Base-by-base conservation (phyloP, 2,113 vertebrate genomes). In the Panurus biarmicus region DNA sequence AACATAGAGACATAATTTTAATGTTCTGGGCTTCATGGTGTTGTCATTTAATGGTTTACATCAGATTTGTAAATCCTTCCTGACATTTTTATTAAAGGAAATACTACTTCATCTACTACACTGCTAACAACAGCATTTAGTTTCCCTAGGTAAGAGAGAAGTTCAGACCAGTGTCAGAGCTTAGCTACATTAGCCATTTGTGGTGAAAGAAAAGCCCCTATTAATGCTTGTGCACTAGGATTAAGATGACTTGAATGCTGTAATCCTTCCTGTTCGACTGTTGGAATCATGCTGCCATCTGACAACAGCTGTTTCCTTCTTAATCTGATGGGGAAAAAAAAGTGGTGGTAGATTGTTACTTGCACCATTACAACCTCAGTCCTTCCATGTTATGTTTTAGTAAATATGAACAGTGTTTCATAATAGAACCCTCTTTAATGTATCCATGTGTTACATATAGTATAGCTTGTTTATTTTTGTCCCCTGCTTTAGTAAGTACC, bases 221-320 rank as follows among this genome's bases (percentile, higher is more conserved):
- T 91, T 89, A 79, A 48, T 76, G 54, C 78, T 87, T 72, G n/a
- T 66, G 58, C 50, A 44, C 10, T 60, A 40, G 85, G 69, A 89
- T 95, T 91, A 93, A 85, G 64, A 85, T 91, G 50, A 94, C 50
- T 93, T 38, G 64, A 85, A 82, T 83, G 85, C 74, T 77, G 35
- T 93, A 95, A 91, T 95, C 78, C 87, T 90, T 95, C 89, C 74
- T 91, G 57, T 78, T 86, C 0, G 0, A 57, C 83, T 78, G 29
- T 5, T 94, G 78, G 64, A 74, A 87, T 91, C 81, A 18, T 69
- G 60, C 54, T 85, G 36, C 81, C 54, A 25, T 64, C 54, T 78
- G 81, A 91, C 70, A 87, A 38, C 80, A 95, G 74, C 71, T 92
- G 77, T 73, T 95, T 87, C 38, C 22, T 85, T 54, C 51, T 76